Conservation (phyloP, 2,113 vertebrate species). For the Elaphurus davidianus region DNA sequence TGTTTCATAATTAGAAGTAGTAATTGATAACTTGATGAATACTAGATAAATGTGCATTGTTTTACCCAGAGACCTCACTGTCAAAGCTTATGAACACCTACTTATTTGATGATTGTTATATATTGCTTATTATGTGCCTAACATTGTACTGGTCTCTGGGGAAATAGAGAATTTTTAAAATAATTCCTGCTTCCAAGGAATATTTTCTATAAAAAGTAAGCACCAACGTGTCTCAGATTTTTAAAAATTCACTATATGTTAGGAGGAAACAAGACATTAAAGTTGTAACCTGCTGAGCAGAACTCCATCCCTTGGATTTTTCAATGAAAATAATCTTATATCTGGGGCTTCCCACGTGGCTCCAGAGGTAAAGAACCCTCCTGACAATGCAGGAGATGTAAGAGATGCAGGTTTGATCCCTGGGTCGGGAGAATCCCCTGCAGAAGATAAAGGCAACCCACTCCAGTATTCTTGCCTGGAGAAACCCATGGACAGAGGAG, state of each 20-base stretch:
- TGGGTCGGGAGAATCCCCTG: fast-evolving
- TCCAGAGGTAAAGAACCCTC: neutral
- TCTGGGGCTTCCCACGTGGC: neutral
- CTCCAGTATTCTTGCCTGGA: neutral
- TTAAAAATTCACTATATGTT: neutral
- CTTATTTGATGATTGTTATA: neutral
- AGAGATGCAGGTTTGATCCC: neutral
- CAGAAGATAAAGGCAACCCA: neutral
- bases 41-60: neutral
- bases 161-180: neutral
- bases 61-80: neutral
- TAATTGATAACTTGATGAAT: neutral
- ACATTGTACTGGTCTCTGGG: neutral
- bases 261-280: neutral
- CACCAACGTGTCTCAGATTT: neutral
- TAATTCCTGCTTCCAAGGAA: neutral
- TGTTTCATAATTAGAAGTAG: neutral
- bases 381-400: neutral
- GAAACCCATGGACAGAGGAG: neutral
- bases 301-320: neutral
- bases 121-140: neutral
- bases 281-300: neutral
- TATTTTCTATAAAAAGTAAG: neutral
- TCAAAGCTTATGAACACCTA: neutral
- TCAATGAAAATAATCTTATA: neutral